phyloP scores from a whole-genome alignment of 2,888 invertebrate species.

The Chaetoderma sp. region DNA sequence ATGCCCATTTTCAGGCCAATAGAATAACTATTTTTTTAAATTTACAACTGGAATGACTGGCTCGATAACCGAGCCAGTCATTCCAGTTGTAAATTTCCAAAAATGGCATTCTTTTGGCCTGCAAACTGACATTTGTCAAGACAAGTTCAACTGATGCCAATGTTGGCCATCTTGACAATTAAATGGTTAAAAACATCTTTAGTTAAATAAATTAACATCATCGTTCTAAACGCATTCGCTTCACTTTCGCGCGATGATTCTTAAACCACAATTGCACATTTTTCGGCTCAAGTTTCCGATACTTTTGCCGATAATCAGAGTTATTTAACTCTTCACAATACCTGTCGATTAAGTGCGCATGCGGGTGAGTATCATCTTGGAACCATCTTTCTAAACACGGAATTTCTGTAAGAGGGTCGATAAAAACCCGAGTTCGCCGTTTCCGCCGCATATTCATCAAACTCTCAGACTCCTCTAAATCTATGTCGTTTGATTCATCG shows the following conservation, averaged over 20 bases:
- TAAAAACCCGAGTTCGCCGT: constrained; percentile 97
- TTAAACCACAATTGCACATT: constrained; percentile 99
- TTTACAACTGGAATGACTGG: no score
- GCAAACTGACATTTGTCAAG: no score
- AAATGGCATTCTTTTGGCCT: no score
- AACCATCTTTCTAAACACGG: constrained; percentile 83
- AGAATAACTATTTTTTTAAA: no score
- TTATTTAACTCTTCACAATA: constrained; percentile 97
- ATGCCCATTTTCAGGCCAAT: no score
- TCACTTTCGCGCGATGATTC: constrained; percentile 97
- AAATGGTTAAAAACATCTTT: no score
- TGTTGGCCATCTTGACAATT: no score
- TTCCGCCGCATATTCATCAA: constrained; percentile 76
- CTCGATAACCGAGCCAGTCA: no score
- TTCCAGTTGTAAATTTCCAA: no score
- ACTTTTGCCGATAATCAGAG: constrained; percentile 97
- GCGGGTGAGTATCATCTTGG: constrained; percentile 97
- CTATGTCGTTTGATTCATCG: not conserved
- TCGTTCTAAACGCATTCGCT: constrained; percentile 76
- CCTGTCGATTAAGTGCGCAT: constrained; percentile 96
- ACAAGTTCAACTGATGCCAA: no score
- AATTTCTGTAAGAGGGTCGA: constrained; percentile 98
- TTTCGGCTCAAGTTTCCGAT: constrained; percentile 97
- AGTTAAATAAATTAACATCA: no score
- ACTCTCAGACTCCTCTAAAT: constrained; percentile 20